phyloP scores from a whole-genome alignment of 2,113 vertebrate species.

The Vulpes lagopus region DNA sequence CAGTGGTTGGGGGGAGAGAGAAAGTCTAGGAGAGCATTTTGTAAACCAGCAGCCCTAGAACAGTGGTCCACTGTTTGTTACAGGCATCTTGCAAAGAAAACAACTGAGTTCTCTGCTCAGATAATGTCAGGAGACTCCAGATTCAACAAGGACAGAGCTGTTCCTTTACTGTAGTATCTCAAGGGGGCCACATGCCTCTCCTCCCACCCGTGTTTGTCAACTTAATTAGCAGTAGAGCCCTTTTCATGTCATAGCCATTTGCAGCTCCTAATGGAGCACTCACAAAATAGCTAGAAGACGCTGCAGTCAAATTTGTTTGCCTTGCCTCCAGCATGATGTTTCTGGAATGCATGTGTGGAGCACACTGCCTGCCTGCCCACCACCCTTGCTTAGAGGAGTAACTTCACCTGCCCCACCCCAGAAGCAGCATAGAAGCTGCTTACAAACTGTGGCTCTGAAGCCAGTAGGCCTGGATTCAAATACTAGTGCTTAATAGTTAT shows the following conservation, averaged over 20 bases:
- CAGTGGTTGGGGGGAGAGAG: neutral
- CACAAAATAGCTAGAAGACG: slow-evolving; percentile 38
- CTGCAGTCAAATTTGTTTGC: slow-evolving; percentile 33
- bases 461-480: neutral
- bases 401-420: neutral
- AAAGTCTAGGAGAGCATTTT: neutral
- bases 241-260: neutral
- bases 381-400: neutral
- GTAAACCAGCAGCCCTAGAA: neutral
- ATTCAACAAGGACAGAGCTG: slow-evolving; percentile 1
- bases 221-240: neutral
- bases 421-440: neutral
- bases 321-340: neutral
- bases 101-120: slow-evolving; percentile 1
- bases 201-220: neutral
- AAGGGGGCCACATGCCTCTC: neutral
- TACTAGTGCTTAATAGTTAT: neutral
- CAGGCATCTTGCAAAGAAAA: neutral
- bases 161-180: slow-evolving; percentile 36
- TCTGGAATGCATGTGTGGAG: neutral
- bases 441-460: neutral
- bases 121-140: slow-evolving; percentile 27
- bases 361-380: neutral
- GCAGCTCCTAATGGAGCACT: slow-evolving; percentile 22
- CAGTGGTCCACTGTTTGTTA: neutral